Evolutionary conservation across 2,797 vertebrate genomes (phyloP).

Genomic region (Hipposideros larvatus): DNA sequence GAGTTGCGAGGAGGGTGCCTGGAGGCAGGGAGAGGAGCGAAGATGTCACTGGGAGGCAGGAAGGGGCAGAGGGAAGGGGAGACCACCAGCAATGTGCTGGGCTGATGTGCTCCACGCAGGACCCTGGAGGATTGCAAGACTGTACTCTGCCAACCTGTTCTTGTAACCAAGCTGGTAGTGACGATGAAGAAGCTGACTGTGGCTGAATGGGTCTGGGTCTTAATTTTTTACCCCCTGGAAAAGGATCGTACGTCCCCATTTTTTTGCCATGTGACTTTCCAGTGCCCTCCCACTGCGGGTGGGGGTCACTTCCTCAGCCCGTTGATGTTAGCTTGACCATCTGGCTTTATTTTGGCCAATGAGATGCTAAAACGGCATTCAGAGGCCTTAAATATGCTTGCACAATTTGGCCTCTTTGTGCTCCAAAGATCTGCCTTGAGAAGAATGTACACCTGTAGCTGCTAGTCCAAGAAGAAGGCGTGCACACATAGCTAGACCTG

Average conservation of each 20-base stretch:
- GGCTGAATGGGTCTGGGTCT: not conserved
- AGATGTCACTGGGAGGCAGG: not conserved
- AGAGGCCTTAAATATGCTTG: not conserved
- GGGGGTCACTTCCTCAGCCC: not conserved
- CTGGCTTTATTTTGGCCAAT: constrained; percentile 18
- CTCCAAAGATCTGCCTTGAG: not conserved
- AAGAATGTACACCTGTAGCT: not conserved
- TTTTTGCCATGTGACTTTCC: not conserved
- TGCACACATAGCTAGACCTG: not conserved
- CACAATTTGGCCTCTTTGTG: not conserved
- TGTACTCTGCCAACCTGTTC: not conserved
- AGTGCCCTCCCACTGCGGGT: not conserved
- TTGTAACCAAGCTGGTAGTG: not conserved
- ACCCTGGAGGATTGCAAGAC: not conserved
- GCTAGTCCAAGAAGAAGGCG: constrained; percentile 23
- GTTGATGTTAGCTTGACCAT: not conserved
- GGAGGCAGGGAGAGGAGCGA: not conserved
- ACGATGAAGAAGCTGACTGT: not conserved
- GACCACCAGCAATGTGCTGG: not conserved
- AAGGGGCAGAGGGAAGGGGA: not conserved
- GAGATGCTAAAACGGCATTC: not conserved
- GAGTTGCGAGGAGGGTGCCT: not conserved
- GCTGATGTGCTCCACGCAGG: no score
- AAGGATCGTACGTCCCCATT: not conserved
- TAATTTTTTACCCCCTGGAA: not conserved